These are phyloP conservation scores for Cephus pulcher DNA, from an alignment of 2,888 invertebrate species.

Conservation along the genomic window DNA sequence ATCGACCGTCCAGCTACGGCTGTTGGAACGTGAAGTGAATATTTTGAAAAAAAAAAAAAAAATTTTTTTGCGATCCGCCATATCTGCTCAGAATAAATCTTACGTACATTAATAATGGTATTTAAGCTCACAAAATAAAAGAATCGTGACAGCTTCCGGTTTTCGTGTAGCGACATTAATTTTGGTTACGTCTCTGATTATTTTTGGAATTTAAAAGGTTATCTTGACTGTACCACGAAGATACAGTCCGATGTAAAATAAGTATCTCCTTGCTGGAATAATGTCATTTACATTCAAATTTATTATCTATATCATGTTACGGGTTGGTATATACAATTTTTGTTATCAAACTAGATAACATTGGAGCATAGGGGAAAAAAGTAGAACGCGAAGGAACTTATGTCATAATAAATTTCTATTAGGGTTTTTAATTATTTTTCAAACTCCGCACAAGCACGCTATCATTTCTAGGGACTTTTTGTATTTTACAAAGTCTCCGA, in stretches of 20 bases:
- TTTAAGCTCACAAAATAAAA: neutral
- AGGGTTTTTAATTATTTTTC: neutral
- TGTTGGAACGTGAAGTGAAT: neutral
- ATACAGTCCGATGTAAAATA: neutral
- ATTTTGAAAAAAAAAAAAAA: neutral
- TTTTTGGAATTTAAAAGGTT: neutral
- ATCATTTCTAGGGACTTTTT: neutral
- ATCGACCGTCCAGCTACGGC: neutral
- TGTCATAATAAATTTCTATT: neutral
- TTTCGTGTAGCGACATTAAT: neutral
- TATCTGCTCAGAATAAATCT: neutral
- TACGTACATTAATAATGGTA: neutral
- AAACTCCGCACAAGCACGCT: neutral
- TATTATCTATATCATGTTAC: neutral
- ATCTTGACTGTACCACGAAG: neutral
- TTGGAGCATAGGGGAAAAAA: neutral
- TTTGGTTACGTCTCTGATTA: no score
- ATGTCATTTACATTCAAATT: neutral
- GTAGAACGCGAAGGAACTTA: neutral
- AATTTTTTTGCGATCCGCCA: no score
- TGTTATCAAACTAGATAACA: neutral
- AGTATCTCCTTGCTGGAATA: neutral
- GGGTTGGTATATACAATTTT: neutral
- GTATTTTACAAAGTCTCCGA: neutral
- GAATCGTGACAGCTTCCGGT: neutral